These are phyloP conservation scores for Folsomia candida DNA, from an alignment of 2,888 invertebrate genomes.

Conservation along the genomic window DNA sequence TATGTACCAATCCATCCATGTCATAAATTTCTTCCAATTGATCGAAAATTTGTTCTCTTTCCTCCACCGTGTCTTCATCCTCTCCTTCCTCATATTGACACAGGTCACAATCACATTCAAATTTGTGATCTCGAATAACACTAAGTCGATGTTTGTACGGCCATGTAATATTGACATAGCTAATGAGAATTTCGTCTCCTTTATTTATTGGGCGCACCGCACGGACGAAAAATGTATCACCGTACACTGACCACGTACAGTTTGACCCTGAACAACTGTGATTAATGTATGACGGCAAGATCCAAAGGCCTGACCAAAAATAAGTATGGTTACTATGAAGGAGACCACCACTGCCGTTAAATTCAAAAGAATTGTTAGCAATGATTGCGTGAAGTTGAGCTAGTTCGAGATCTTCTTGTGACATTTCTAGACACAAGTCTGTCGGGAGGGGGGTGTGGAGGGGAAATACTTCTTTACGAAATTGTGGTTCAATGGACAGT, in stretches of 20 bases:
- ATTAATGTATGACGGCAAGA: not conserved
- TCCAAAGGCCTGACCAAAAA: not conserved
- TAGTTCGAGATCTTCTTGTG: not conserved
- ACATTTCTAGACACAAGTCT: not conserved
- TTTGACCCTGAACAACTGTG: not conserved
- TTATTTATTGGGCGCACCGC: not conserved
- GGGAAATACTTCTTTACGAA: not conserved
- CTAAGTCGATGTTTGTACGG: not conserved
- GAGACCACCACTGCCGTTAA: not conserved
- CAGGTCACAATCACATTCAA: not conserved
- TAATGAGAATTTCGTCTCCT: not conserved
- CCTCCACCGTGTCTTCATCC: not conserved
- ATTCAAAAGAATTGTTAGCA: not conserved
- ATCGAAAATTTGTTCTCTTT: not conserved
- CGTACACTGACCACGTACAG: not conserved
- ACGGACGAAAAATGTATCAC: not conserved
- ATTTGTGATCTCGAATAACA: not conserved
- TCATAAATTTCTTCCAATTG: not conserved
- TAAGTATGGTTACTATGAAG: too few species aligned
- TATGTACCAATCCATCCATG: not conserved
- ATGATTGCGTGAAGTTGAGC: not conserved
- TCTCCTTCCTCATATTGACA: not conserved
- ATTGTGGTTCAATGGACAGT: not conserved
- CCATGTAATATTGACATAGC: not conserved
- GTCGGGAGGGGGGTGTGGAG: not conserved